Evolutionary conservation across 2,113 vertebrate species (phyloP).

Genomic region (Chionis minor): DNA sequence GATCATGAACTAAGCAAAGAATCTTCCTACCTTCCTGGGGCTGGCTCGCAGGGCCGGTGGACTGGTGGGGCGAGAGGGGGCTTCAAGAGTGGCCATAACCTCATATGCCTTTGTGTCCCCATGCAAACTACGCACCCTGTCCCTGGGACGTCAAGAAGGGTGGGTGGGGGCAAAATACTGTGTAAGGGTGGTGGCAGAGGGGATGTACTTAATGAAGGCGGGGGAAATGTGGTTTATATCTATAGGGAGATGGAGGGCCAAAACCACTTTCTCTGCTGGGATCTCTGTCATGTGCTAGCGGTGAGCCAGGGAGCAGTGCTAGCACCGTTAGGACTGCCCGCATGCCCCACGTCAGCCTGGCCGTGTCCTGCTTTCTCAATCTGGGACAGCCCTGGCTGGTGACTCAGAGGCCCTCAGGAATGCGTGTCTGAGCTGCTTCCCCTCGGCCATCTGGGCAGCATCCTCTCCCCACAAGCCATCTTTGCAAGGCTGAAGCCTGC

Average conservation of each 20-base stretch:
- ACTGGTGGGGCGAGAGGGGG: neutral
- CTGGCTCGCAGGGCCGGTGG: neutral
- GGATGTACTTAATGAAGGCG: neutral
- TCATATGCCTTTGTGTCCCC: neutral
- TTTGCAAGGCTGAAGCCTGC: neutral
- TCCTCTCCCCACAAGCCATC: slow-evolving; percentile 27
- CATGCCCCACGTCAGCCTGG: neutral
- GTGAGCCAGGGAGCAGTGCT: neutral
- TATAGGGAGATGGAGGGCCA: neutral
- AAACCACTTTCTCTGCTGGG: neutral
- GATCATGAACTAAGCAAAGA: neutral
- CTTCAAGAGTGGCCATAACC: neutral
- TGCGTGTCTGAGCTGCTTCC: slow-evolving; percentile 67
- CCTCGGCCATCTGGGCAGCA: slow-evolving; percentile 61
- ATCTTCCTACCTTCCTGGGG: neutral
- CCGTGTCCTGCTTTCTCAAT: slow-evolving; percentile 18
- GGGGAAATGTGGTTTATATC: neutral
- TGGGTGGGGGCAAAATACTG: neutral
- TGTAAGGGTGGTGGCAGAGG: neutral
- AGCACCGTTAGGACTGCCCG: neutral
- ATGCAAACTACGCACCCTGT: neutral
- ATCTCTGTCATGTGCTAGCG: neutral
- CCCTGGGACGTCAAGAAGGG: accelerated
- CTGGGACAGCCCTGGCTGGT: neutral
- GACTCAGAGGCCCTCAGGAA: slow-evolving; percentile 62